Base-by-base conservation (phyloP, 2,888 invertebrate species). In the Ptycholaimellus sp. region DNA sequence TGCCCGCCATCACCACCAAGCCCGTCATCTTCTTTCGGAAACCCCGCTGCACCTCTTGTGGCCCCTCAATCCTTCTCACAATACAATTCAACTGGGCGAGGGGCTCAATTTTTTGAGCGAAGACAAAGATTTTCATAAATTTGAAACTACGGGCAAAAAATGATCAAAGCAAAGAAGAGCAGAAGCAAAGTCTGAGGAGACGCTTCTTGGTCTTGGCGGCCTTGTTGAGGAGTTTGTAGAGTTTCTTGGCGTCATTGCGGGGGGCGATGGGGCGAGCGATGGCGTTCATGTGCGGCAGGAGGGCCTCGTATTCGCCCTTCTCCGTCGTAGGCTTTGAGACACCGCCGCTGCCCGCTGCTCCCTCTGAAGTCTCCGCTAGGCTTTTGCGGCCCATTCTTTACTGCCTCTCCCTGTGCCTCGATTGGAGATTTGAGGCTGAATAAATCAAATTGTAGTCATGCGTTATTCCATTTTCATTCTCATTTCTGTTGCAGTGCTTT, bases 11-110 rank as follows among this genome's bases (percentile, higher is more conserved):
- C 23, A 58, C 41, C 27, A 58, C 64, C 66, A 68, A 78, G 74
- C 83, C 90, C 48, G 70, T 78, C 63, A 85, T 83, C 7, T 83
- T 83, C 61, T 82, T 76, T 19, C 85, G 69, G 25, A 96, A 65
- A 48, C 77, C 72, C 42, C 76, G 77, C 58, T 87, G 87, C 0
- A 90, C 87, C 55, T 83, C 81, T 63, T 81, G n/a, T n/a, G n/a
- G n/a, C n/a, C n/a, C n/a, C n/a, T n/a, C n/a, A n/a, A n/a, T n/a
- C n/a, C n/a, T n/a, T n/a, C n/a, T n/a, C n/a, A n/a, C n/a, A n/a
- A n/a, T n/a, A n/a, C n/a, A 81, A 0, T 93, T 66, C 1, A 93
- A 93, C 58, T 79, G 79, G 31, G 77, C 41, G 23, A 54, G 36
- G 17, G 37, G 27, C 35, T 9, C 13, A 20, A n/a, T 3, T 33